Percentiles rank a stretch among this genome's conserved stretches.
These are phyloP conservation scores for Ophiodon elongatus DNA, from an alignment of 2,113 vertebrate genomes.

Conservation along the genomic window DNA sequence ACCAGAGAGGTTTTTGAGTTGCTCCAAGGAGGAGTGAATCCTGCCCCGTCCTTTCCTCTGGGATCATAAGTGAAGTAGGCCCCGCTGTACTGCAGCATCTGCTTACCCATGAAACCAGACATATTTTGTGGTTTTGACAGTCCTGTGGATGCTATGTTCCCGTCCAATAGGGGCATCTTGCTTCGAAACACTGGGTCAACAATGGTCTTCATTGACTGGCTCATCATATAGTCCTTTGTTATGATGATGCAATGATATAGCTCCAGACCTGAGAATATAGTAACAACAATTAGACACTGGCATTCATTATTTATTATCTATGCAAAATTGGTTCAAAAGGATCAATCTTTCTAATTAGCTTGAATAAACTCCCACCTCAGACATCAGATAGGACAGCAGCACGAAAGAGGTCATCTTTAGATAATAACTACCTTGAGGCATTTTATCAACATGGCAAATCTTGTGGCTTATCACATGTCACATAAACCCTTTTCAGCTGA, in stretches of 20 bases:
- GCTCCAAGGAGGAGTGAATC: conserved; percentile 79
- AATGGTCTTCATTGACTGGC: conserved; percentile 78
- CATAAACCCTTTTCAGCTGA: conserved; percentile 7
- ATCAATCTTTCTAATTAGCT: neutral
- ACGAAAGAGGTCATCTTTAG: neutral
- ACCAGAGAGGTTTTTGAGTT: conserved; percentile 60
- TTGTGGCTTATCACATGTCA: conserved; percentile 50
- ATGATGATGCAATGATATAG: conserved; percentile 26
- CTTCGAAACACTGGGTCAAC: conserved; percentile 76
- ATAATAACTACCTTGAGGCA: conserved; percentile 1
- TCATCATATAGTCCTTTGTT: conserved; percentile 81
- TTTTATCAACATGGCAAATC: conserved; percentile 17
- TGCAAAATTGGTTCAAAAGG: neutral
- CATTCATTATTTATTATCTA: neutral
- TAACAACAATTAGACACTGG: conserved; percentile 32
- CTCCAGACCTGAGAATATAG: conserved; percentile 63
- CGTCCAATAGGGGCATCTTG: conserved; percentile 86
- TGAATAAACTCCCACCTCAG: neutral
- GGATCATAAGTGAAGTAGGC: conserved; percentile 86
- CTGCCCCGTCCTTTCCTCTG: conserved; percentile 70
- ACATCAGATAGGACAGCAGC: neutral
- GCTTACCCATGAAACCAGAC: conserved; percentile 70
- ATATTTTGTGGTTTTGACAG: conserved; percentile 71
- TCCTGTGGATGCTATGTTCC: conserved; percentile 58
- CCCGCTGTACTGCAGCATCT: conserved; percentile 82